A percentile compares a stretch with the other conserved stretches of the same genome.
These are phyloP conservation scores for Triplophysa rosa DNA, from an alignment of 2,113 vertebrate genomes.

Conservation along the genomic window DNA sequence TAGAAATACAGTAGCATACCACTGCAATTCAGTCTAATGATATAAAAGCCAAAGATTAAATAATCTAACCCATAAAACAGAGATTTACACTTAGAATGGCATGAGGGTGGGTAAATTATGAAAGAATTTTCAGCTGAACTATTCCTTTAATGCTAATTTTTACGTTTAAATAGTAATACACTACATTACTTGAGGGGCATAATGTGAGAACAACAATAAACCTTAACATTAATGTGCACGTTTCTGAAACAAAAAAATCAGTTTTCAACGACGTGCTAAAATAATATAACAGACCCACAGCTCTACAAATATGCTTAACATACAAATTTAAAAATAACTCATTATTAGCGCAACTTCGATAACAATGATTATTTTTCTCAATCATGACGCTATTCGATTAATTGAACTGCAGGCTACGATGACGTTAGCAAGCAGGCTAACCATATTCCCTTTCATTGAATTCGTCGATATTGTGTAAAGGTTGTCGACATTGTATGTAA, in stretches of 20 bases:
- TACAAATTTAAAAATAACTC: no score
- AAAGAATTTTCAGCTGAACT: no score
- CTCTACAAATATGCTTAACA: not conserved
- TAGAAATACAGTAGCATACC: not conserved
- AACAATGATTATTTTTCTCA: not conserved
- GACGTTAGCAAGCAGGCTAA: conserved; percentile 35
- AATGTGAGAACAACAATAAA: no score
- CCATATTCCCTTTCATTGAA: conserved; percentile 17
- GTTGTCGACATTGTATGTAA: not conserved
- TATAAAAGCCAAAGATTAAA: no score
- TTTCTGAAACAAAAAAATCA: not conserved
- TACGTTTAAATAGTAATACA: no score
- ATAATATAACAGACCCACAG: not conserved
- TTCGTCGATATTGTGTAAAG: not conserved
- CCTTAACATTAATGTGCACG: not conserved
- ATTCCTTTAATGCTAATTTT: no score
- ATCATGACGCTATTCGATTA: not conserved
- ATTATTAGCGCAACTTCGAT: not conserved
- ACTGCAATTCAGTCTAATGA: not conserved
- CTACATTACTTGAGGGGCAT: no score
- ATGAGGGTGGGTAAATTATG: no score
- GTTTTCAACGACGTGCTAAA: no score
- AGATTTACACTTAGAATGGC: no score
- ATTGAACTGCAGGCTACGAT: conserved; percentile 5
- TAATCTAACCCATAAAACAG: no score